A percentile compares a stretch with the other conserved stretches of the same genome.
Conservation (phyloP, 2,113 vertebrate genomes). For the Lagenorhynchus albirostris region DNA sequence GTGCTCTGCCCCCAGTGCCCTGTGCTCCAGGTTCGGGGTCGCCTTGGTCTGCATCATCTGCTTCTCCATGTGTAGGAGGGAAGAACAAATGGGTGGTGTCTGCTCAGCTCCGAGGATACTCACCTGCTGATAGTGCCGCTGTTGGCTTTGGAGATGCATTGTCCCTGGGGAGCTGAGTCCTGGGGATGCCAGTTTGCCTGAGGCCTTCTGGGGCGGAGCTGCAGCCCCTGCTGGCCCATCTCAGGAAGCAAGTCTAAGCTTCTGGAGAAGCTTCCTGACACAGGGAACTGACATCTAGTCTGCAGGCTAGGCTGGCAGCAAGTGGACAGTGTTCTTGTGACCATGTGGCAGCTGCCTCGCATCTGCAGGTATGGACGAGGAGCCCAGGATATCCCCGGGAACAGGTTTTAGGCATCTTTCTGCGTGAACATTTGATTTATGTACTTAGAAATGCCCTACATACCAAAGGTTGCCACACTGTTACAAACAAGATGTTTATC, state of each 20-base stretch:
- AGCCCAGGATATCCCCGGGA: conserved; percentile 7
- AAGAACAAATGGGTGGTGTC: neutral
- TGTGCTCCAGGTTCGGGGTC: fast-evolving
- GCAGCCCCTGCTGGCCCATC: neutral
- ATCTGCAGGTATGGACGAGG: neutral
- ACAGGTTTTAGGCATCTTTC: neutral
- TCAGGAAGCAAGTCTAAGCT: neutral
- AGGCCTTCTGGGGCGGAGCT: neutral
- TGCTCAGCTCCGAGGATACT: neutral
- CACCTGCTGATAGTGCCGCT: neutral
- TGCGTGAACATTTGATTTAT: conserved; percentile 52
- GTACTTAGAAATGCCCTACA: conserved; percentile 36
- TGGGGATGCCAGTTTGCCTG: neutral
- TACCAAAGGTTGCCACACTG: conserved; percentile 14
- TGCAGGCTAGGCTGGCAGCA: neutral
- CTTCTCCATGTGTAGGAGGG: fast-evolving
- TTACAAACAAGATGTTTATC: conserved; percentile 51
- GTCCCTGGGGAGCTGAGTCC: neutral
- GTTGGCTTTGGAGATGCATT: neutral
- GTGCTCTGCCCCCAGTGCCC: neutral
- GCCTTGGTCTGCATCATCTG: neutral
- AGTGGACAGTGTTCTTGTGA: neutral
- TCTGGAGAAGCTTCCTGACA: neutral
- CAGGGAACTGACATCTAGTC: too few relatives aligned
- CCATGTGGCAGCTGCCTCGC: neutral